Evolutionary conservation across 2,888 invertebrate species (phyloP), one percentile per base, ranked within the genome.

Genomic region (Watsonalla binaria): DNA sequence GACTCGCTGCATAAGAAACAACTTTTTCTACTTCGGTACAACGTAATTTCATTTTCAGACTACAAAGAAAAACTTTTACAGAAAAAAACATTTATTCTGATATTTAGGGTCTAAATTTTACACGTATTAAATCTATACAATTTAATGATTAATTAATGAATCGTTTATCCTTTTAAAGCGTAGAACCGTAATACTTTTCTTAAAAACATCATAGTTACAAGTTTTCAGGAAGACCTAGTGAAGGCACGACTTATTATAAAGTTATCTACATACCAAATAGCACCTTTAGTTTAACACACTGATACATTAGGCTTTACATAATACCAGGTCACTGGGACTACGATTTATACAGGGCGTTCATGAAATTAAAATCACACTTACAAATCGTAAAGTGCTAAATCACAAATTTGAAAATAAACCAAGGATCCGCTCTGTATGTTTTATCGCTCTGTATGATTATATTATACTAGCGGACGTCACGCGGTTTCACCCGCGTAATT

Each of bases 141-240:
- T 42, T 8, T 65, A 66, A 67, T 62, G 62, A 66, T 64, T 66
- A 63, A 69, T 66, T 51, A 53, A 60, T 65, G 45, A 76, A 78
- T 79, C 74, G 80, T 74, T 39, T 37, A 49, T 69, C 74, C 77
- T 83, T 84, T 88, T 88, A 89, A 89, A 88, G 88, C 88, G 81
- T 86, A 80, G 70, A 84, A 86, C 86, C 86, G 80, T 89, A 86
- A 89, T 89, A 89, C 86, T 86, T 85, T 78, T 71, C 70, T 68
- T 73, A 80, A 78, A 72, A 66, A 67, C 63, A 66, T 63, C 59
- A 64, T 65, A 60, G 59, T 64, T 52, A 58, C 53, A 68, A 69
- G 65, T 57, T 66, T 63, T 53, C 70, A 80, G 87, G 87, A 88
- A 88, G 87, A 88, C 86, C 66, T 62, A 62, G 68, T 64, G 58